Conservation (phyloP, 2,797 vertebrate species). For the Remorina albescens region DNA sequence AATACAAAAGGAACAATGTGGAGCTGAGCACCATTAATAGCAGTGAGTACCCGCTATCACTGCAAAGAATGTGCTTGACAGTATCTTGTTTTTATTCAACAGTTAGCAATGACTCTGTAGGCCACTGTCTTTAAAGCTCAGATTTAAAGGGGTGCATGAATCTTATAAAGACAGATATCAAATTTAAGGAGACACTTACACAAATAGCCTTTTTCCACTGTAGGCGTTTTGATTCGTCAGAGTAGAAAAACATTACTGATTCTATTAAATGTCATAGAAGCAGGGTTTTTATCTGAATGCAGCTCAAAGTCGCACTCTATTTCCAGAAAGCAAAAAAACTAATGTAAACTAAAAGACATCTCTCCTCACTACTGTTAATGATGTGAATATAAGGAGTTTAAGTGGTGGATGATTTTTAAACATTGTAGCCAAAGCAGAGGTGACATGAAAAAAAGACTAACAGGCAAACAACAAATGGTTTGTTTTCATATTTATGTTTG, state of each 20-base stretch:
- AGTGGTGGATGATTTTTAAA: too few relatives aligned
- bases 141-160: constrained; percentile 9
- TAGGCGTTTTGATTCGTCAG: background rate
- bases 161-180: background rate
- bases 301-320: background rate
- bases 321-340: background rate
- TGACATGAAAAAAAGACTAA: background rate
- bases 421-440: background rate
- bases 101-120: constrained; percentile 3
- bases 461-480: too few relatives aligned
- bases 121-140: constrained; percentile 7
- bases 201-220: background rate
- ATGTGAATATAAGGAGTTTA: too few relatives aligned
- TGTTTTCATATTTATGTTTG: too few relatives aligned
- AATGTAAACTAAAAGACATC: background rate
- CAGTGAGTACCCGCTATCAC: constrained; percentile 39
- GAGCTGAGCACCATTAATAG: constrained; percentile 49
- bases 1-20: constrained; percentile 58
- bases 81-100: constrained; percentile 30
- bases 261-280: background rate
- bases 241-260: background rate
- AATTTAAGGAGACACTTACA: background rate
- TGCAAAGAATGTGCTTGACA: constrained; percentile 44
- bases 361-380: background rate
- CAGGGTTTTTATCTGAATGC: background rate